Evolutionary conservation across 1,140 invertebrate genomes (phyloP).

Genomic region (Maniola jurtina): DNA sequence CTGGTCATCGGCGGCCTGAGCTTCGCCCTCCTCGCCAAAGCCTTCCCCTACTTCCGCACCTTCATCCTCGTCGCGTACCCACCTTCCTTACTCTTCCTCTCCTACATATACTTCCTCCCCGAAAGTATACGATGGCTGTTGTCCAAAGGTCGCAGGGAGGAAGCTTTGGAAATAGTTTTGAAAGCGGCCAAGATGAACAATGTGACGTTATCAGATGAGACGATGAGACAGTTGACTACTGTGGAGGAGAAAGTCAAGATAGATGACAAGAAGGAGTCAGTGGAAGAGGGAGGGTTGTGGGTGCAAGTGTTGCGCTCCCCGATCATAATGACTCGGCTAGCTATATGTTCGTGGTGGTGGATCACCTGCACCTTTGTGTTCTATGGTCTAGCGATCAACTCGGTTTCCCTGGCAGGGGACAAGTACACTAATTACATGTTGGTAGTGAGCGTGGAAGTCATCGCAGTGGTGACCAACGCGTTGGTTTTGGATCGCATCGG

Average conservation of each 20-base stretch:
- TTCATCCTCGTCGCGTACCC: conserved; percentile 66
- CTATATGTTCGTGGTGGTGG: conserved; percentile 81
- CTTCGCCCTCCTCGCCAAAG: conserved; percentile 62
- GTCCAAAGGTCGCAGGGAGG: conserved; percentile 83
- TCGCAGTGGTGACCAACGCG: conserved; percentile 83
- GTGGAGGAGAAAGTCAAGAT: conserved; percentile 46
- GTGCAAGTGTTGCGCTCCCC: conserved; percentile 61
- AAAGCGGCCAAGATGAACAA: conserved; percentile 85
- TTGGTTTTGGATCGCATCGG: conserved; percentile 82
- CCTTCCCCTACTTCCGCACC: conserved; percentile 65
- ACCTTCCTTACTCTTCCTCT: conserved; percentile 59
- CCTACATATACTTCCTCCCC: conserved; percentile 62
- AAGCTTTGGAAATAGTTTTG: conserved; percentile 81
- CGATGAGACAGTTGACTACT: conserved; percentile 47
- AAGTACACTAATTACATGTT: conserved; percentile 86
- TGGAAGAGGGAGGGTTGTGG: conserved; percentile 51
- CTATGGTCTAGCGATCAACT: conserved; percentile 89
- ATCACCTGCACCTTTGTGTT: conserved; percentile 87
- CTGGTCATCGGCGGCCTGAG: conserved; percentile 58
- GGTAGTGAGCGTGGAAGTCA: conserved; percentile 85
- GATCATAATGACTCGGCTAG: conserved; percentile 60
- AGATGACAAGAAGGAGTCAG: conserved; percentile 44
- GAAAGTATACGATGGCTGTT: conserved; percentile 84
- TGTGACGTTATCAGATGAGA: conserved; percentile 79
- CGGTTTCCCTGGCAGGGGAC: conserved; percentile 85